Base-by-base conservation (phyloP, 37 sponge, comb jelly and placozoan genomes). In the Eunapius fragilis region DNA sequence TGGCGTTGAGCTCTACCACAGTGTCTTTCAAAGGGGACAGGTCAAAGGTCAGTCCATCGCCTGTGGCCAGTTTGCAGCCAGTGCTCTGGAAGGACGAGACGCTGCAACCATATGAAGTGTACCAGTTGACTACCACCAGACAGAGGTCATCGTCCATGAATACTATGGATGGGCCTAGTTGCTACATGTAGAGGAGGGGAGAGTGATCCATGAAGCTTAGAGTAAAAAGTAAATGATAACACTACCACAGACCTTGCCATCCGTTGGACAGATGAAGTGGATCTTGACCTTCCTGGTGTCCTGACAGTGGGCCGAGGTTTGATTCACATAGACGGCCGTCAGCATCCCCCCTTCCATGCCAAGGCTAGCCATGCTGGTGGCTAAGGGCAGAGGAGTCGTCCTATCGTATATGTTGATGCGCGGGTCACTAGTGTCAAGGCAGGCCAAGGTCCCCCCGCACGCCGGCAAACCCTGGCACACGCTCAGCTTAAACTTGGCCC, bases 31-130 rank as follows among this genome's bases (percentile, higher is more conserved):
- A 74, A 4, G 83, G 78, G 25, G 77, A 76, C 38, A 91, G 82
- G 70, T 91, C 87, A 32, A 91, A 91, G 1, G 35, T 30, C 7
- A 82, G 14, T 4, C 87, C 87, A 2, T 12, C 32, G 28, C 58
- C 50, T 0, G 87, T 72, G 37, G 72, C 77, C 31, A 91, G 83
- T 17, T 13, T 69, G 47, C 91, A 91, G 37, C 74, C 72, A 23
- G 37, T 37, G 37, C 74, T 41, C 68, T 86, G 72, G 32, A 91
- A 77, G 30, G 87, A 72, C 2, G 50, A 28, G 32, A 36, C 75
- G 31, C 86, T 87, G 31, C 91, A 91, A 3, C 87, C 91, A 71
- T 70, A 81, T 25, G 71, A 86, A 2, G 91, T 82, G 73, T 86
- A 82, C 91, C 91, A 91, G 31, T 34, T 41, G 38, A 91, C 28